phyloP scores from a whole-genome alignment of 35 echinoderm and acorn worm species.

The Holothuria glaberrima region DNA sequence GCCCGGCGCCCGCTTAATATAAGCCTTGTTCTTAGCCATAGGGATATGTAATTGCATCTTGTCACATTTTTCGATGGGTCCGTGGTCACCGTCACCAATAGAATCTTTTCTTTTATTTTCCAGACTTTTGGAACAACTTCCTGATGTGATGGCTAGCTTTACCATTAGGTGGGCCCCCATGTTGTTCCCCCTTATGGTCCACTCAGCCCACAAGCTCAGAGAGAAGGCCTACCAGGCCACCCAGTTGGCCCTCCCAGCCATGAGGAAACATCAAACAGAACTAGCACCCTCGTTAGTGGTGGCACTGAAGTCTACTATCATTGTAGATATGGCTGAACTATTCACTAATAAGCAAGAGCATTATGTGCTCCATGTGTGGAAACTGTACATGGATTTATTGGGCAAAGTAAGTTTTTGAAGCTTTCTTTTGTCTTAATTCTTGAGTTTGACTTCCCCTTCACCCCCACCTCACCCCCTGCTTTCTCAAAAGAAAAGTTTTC shows the following conservation, averaged over 20 bases:
- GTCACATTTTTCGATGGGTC: too few species aligned
- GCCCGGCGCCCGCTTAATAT: too few species aligned
- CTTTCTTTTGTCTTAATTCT: not conserved
- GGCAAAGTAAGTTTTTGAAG: constrained; percentile 71
- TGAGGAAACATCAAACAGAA: constrained; percentile 62
- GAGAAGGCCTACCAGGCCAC: constrained; percentile 66
- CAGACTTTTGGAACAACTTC: constrained; percentile 84
- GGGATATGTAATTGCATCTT: too few species aligned
- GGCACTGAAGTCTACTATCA: constrained; percentile 64
- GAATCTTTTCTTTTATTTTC: not conserved
- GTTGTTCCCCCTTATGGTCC: constrained; percentile 70
- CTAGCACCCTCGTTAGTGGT: constrained; percentile 55
- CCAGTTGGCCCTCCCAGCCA: constrained; percentile 68
- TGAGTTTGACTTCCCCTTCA: not conserved
- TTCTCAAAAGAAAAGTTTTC: not conserved
- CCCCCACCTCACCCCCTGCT: not conserved
- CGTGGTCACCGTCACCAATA: too few species aligned
- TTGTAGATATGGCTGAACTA: constrained; percentile 84
- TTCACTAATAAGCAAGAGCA: constrained; percentile 80
- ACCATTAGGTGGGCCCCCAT: constrained; percentile 84
- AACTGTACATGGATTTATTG: constrained; percentile 74
- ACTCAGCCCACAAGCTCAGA: constrained; percentile 87
- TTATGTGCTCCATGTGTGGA: constrained; percentile 79
- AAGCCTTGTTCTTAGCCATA: too few species aligned
- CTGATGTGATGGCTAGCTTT: constrained; percentile 72